Evolutionary conservation across 2,888 invertebrate genomes (phyloP).

Genomic region (Drosophila kambysellisi): DNA sequence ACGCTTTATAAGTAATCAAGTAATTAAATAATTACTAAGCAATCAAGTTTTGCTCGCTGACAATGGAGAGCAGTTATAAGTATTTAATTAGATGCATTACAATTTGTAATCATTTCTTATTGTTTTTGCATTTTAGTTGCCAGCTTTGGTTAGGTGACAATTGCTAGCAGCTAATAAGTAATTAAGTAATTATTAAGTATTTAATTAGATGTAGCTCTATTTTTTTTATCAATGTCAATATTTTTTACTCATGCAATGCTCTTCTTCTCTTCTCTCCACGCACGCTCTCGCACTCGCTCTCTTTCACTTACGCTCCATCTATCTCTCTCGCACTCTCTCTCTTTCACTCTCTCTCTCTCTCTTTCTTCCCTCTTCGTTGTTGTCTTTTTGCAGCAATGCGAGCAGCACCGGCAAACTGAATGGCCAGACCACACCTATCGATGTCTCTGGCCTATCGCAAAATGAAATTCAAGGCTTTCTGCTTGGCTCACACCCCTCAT

Average conservation of each 20-base stretch:
- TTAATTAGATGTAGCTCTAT: background rate
- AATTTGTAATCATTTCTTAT: background rate
- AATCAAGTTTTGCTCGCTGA: background rate
- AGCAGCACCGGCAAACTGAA: constrained; percentile 84
- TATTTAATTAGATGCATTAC: background rate
- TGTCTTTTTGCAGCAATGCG: constrained; percentile 79
- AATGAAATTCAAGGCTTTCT: constrained; percentile 86
- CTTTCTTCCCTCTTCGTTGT: constrained; percentile 15
- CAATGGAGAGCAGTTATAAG: background rate
- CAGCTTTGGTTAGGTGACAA: background rate
- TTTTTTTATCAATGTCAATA: constrained; percentile 19
- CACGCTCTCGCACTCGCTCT: constrained; percentile 14
- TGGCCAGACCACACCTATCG: constrained; percentile 86
- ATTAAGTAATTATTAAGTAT: constrained; percentile 8
- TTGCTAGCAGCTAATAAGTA: constrained; percentile 5
- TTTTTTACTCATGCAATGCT: constrained; percentile 46
- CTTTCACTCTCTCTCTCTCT: constrained; percentile 17
- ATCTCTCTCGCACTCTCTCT: background rate
- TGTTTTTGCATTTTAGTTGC: background rate
- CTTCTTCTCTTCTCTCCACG: constrained; percentile 1
- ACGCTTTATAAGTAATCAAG: background rate
- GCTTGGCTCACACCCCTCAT: constrained; percentile 85
- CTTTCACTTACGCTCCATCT: constrained; percentile 6
- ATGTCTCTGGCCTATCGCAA: constrained; percentile 86
- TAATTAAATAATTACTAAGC: constrained; percentile 1